These are phyloP conservation scores for Nyctibius grandis DNA, from an alignment of 2,797 vertebrate species.

Conservation along the genomic window DNA sequence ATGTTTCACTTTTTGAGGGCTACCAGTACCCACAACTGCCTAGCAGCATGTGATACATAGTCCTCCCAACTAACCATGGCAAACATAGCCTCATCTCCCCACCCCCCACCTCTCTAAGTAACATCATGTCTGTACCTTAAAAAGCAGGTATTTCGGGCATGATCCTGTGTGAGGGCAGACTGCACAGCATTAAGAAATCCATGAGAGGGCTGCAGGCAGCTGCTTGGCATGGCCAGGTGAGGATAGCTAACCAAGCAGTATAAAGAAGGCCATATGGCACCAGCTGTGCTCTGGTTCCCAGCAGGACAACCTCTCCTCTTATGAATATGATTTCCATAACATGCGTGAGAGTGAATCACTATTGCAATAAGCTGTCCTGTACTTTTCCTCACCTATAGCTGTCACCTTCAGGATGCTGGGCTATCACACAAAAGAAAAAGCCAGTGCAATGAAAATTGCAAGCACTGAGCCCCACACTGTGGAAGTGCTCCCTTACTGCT, in stretches of 20 bases:
- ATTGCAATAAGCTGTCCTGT: background rate
- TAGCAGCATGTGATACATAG: accelerated
- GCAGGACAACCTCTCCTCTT: background rate
- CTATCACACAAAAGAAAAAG: background rate
- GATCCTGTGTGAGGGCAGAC: background rate
- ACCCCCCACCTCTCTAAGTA: background rate
- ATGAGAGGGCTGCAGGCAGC: background rate
- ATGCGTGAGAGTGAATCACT: background rate
- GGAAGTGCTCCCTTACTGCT: background rate
- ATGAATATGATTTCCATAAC: slow-evolving; percentile 14
- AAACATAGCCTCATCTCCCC: background rate
- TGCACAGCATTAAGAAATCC: background rate
- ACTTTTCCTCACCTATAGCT: background rate
- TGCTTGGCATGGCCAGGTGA: background rate
- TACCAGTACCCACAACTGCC: background rate
- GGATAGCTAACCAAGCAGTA: background rate
- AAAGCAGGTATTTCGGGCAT: background rate
- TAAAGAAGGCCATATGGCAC: slow-evolving; percentile 4
- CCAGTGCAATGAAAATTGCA: background rate
- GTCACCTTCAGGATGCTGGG: background rate
- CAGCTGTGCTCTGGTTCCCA: slow-evolving; percentile 42
- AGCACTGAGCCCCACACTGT: background rate
- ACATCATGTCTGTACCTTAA: background rate
- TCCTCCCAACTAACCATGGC: background rate
- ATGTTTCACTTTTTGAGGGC: background rate